Conservation (phyloP, 2,797 vertebrate species). For the Gallirallus australis region DNA sequence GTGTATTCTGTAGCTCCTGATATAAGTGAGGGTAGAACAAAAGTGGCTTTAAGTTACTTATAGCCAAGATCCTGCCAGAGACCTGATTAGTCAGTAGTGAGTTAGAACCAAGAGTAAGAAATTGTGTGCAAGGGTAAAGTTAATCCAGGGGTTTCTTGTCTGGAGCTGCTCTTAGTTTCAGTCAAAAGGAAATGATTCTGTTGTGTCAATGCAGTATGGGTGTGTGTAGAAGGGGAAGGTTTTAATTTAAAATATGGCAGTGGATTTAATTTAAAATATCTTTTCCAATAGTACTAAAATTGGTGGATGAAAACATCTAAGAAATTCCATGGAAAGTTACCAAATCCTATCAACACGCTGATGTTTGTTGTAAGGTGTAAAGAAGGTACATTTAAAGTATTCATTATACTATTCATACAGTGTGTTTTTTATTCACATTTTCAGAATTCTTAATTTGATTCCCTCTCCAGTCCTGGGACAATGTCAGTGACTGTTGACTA, state of each 20-base stretch:
- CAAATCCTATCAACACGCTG: not conserved
- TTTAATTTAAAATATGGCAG: not conserved
- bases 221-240: not conserved
- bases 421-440: not conserved
- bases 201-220: not conserved
- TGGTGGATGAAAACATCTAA: not conserved
- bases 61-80: not conserved
- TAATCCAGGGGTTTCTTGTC: not conserved
- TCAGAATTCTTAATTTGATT: not conserved
- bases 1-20: not conserved
- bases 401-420: not conserved
- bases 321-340: not conserved
- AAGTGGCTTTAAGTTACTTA: slow-evolving; percentile 24
- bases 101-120: not conserved
- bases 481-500: not conserved
- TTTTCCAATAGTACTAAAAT: not conserved
- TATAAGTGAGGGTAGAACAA: not conserved
- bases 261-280: not conserved
- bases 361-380: not conserved
- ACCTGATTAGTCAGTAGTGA: not conserved
- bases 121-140: not conserved
- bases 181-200: not conserved
- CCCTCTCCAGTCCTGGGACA: not conserved
- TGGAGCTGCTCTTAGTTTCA: not conserved
- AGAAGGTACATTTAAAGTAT: not conserved